Conservation (phyloP, 2,888 invertebrate species). For the Incurvaria masculella region DNA sequence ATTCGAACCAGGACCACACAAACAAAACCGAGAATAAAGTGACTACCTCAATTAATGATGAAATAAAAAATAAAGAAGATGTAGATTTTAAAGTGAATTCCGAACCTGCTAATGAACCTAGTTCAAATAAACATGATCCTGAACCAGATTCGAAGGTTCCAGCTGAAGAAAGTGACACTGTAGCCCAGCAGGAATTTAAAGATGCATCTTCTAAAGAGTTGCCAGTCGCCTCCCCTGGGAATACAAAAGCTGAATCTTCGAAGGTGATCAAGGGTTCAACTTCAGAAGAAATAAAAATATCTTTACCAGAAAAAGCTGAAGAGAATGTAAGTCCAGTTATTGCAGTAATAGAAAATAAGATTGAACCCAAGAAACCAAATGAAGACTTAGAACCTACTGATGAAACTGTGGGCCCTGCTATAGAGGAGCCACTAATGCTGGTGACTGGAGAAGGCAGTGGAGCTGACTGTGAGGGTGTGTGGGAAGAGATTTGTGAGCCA, state of each 20-base stretch:
- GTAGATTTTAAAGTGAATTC: constrained; percentile 19
- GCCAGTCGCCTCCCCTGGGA: constrained; percentile 1
- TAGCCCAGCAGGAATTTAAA: not conserved
- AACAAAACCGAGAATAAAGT: constrained; percentile 14
- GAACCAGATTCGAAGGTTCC: constrained; percentile 17
- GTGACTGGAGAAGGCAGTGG: constrained; percentile 69
- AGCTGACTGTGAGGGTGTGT: constrained; percentile 59
- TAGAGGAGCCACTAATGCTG: constrained; percentile 70
- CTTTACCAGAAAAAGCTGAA: constrained; percentile 14
- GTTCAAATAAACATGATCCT: constrained; percentile 23
- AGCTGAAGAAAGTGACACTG: constrained; percentile 6
- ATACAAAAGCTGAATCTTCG: constrained; percentile 11
- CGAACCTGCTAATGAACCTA: constrained; percentile 24
- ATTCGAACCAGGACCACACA: constrained; percentile 15
- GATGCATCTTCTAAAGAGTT: constrained; percentile 9
- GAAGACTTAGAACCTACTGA: constrained; percentile 14
- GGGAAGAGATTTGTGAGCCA: constrained; percentile 72
- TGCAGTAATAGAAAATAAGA: constrained; percentile 8
- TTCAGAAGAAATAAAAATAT: constrained; percentile 21
- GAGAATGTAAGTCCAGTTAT: constrained; percentile 16
- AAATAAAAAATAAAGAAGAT: constrained; percentile 2
- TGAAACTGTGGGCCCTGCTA: constrained; percentile 56
- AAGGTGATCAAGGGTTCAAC: constrained; percentile 19
- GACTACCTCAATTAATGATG: constrained; percentile 14
- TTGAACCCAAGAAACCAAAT: constrained; percentile 17